Base-by-base conservation (phyloP, 2,797 vertebrate species). In the Uromys caudimaculatus region DNA sequence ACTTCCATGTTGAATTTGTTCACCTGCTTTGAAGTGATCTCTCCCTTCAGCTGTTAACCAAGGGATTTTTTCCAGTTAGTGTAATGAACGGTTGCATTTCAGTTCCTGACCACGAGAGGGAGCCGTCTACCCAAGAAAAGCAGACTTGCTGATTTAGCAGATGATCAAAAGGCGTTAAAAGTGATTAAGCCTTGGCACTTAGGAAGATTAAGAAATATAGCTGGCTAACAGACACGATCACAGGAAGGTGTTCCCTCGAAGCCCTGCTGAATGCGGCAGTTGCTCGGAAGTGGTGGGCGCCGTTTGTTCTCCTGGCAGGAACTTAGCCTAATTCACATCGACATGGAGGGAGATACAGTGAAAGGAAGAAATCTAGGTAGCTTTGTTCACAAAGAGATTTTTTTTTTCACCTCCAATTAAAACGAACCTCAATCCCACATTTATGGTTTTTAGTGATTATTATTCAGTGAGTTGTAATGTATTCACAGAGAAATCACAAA, bases 61-160 rank as follows among this genome's bases (percentile, higher is more conserved):
- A 86, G 0, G 82, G 8, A 23, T 92, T 94, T 92, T 93, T 86
- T 89, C n/a, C n/a, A 77, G 23, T 47, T 32, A 71, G 96, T 78
- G 64, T 21, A n/a, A n/a, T 67, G 71, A 93, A 54, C 67, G 92
- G 75, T 32, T 98, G 98, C 92, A 97, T 95, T 81, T 97, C 84
- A 79, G 41, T 79, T 41, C 54, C 23, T 29, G 83, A 97, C 97
- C 99, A 99, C 99, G 98, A 99, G 99, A 99, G 99, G 99, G 99
- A 98, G 99, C 97, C 95, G 98, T 98, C 98, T 97, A 97, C 98
- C 99, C 98, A 21, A 35, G 71, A 95, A 97, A 98, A 76, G 50
- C 89, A 96, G 75, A 94, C 56, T 79, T 95, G 76, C 81, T n/a
- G 95, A 78, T 89, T 84, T 97, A 41, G 56, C 71, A 85, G 47